Conservation (phyloP, 2,797 vertebrate genomes). For the Lemur catta region DNA sequence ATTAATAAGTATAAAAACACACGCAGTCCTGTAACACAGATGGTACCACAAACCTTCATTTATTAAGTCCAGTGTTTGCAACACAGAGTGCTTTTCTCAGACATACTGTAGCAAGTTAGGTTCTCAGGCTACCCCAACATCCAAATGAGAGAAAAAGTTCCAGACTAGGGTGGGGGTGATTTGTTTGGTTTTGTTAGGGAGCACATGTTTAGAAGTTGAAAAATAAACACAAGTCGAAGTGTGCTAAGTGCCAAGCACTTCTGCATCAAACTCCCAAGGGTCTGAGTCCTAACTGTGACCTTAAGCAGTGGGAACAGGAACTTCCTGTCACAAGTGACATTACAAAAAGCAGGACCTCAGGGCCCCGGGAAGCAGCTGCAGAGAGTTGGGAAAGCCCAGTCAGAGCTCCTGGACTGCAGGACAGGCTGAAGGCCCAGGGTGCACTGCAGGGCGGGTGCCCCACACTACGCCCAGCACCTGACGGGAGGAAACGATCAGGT, state of each 20-base stretch:
- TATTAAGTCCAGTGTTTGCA: not conserved
- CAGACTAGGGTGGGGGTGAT: not conserved
- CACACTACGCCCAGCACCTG: not conserved
- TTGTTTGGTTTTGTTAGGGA: not conserved
- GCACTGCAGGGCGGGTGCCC: not conserved
- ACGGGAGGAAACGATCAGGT: not conserved
- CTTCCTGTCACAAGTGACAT: not conserved
- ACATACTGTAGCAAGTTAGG: not conserved
- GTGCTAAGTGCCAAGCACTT: not conserved
- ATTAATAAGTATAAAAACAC: conserved; percentile 27
- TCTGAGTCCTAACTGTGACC: not conserved
- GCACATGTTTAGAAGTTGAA: not conserved
- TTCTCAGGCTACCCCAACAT: not conserved
- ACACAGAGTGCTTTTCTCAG: not conserved
- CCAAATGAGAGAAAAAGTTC: not conserved
- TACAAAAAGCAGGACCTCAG: not conserved
- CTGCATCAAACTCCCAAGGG: not conserved
- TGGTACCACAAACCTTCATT: not conserved
- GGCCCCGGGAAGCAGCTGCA: not conserved
- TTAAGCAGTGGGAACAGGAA: not conserved
- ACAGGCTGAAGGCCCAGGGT: not conserved
- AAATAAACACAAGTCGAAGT: not conserved
- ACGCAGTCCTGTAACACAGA: not conserved
- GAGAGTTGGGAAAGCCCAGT: not conserved
- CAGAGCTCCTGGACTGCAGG: not conserved